Conservation (phyloP, 2,113 vertebrate species). For the Prunella fulvescens region DNA sequence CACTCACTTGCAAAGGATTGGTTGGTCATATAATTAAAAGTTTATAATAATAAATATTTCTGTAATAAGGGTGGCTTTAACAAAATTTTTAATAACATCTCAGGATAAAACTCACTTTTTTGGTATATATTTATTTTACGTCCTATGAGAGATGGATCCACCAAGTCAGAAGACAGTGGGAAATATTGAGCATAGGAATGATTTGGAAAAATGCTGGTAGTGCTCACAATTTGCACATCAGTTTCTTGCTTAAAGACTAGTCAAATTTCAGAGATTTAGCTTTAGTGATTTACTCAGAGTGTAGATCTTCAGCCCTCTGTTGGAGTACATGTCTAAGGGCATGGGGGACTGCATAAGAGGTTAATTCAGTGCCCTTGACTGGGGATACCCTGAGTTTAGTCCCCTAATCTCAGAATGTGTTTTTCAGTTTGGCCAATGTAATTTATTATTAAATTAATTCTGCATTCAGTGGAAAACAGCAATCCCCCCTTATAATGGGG, state of each 20-base stretch:
- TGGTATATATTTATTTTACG: background rate
- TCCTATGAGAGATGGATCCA: background rate
- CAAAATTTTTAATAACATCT: background rate
- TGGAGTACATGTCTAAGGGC: background rate
- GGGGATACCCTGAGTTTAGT: background rate
- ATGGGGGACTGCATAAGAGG: background rate
- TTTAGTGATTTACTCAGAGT: background rate
- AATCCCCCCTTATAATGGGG: background rate
- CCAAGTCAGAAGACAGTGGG: background rate
- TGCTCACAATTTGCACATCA: background rate
- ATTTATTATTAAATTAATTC: background rate
- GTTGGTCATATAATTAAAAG: background rate
- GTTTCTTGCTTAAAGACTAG: background rate
- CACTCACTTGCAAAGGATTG: background rate
- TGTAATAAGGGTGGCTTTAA: background rate
- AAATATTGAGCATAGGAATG: background rate
- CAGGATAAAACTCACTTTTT: background rate
- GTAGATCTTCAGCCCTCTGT: background rate
- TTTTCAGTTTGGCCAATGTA: background rate
- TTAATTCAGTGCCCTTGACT: background rate
- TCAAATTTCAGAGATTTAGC: background rate
- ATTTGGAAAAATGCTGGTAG: background rate
- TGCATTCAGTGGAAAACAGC: background rate
- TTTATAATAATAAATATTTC: background rate
- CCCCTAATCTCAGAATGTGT: background rate